phyloP scores from a whole-genome alignment of 1,140 invertebrate genomes.

The Oscheius sp. region DNA sequence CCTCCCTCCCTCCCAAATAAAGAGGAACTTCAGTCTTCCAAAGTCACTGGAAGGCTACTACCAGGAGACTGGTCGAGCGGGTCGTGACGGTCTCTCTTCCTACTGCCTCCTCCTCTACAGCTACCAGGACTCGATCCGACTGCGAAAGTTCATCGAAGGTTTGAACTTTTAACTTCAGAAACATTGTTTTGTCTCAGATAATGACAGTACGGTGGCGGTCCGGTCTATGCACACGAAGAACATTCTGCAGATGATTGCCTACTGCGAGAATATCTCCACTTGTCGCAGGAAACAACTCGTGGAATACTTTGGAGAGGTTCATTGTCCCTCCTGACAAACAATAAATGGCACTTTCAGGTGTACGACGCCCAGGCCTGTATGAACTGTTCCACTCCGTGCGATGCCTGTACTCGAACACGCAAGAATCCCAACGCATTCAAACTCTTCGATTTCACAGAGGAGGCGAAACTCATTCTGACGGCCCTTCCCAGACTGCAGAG shows the following conservation, averaged over 20 bases:
- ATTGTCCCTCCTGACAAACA: neutral
- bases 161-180: neutral
- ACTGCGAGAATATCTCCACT: constrained; percentile 48
- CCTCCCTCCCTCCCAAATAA: neutral
- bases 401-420: constrained; percentile 22
- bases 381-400: constrained; percentile 32
- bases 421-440: constrained; percentile 27
- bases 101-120: constrained; percentile 43
- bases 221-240: constrained; percentile 42
- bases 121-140: constrained; percentile 37
- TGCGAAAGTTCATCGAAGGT: constrained; percentile 44
- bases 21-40: constrained; percentile 70
- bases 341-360: constrained; percentile 33
- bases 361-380: constrained; percentile 36
- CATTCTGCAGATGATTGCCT: constrained; percentile 40
- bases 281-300: constrained; percentile 50
- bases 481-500: constrained; percentile 23
- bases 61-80: constrained; percentile 92
- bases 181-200: neutral
- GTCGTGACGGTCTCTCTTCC: constrained; percentile 67
- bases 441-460: constrained; percentile 38
- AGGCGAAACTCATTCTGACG: constrained; percentile 27
- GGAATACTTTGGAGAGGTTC: constrained; percentile 52
- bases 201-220: constrained; percentile 35
- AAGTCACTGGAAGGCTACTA: constrained; percentile 97